These are phyloP conservation scores for Limonius californicus DNA, from an alignment of 1,140 invertebrate species.

Conservation along the genomic window DNA sequence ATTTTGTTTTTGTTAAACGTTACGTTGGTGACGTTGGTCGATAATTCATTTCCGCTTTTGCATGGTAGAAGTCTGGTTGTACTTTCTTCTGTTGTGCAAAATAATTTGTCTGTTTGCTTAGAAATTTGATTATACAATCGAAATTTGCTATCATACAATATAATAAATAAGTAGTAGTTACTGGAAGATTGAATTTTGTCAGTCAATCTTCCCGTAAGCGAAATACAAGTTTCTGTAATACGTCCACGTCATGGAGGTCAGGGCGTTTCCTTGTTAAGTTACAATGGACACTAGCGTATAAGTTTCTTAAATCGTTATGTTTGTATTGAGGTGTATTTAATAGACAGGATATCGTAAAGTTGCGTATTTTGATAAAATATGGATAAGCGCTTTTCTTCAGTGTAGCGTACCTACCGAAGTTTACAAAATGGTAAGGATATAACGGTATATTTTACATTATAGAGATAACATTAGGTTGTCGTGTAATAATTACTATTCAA, in stretches of 20 bases:
- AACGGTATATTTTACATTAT: not conserved
- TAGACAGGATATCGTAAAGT: not conserved
- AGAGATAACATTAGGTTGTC: not conserved
- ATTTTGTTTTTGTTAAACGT: not conserved
- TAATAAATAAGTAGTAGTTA: not conserved
- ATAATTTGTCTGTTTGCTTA: not conserved
- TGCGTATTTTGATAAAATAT: constrained; percentile 2
- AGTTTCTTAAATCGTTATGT: not conserved
- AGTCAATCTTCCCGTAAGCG: not conserved
- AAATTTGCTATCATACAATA: constrained; percentile 4
- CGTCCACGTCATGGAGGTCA: constrained; percentile 18
- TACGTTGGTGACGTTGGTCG: not conserved
- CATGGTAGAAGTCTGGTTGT: constrained; percentile 20
- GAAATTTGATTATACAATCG: not conserved
- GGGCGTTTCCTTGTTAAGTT: constrained; percentile 11
- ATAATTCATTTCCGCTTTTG: constrained; percentile 20
- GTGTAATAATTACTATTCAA: no score
- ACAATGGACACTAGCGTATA: not conserved
- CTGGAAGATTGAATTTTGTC: constrained; percentile 8
- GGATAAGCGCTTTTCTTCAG: not conserved
- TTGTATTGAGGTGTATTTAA: not conserved
- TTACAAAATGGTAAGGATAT: constrained; percentile 23
- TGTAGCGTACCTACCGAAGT: not conserved
- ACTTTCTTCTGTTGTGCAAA: constrained; percentile 17
- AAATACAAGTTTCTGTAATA: not conserved